Evolutionary conservation across 2,797 vertebrate species (phyloP).

Genomic region (Myripristis jacobus): DNA sequence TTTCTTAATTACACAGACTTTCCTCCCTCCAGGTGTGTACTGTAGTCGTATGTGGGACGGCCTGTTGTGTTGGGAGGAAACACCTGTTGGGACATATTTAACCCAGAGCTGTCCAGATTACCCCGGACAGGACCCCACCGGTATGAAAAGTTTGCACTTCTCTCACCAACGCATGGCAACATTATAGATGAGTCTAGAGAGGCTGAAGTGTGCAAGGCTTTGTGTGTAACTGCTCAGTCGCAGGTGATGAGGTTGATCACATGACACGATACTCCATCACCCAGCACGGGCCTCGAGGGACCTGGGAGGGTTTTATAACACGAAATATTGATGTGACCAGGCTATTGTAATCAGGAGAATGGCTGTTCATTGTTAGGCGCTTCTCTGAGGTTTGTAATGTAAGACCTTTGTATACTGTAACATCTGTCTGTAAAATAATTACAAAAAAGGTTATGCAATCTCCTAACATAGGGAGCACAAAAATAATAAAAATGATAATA

Average conservation of each 20-base stretch:
- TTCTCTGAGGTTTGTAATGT: background rate
- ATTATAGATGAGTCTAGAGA: constrained; percentile 4
- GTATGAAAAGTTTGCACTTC: constrained; percentile 74
- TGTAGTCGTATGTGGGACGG: constrained; percentile 95
- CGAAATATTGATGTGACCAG: background rate
- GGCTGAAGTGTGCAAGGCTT: background rate
- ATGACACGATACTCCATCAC: background rate
- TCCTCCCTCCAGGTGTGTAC: constrained; percentile 78
- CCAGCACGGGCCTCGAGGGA: background rate
- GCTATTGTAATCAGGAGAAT: background rate
- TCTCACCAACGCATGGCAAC: constrained; percentile 3
- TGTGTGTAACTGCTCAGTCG: constrained; percentile 10
- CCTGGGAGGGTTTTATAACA: background rate
- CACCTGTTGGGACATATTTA: constrained; percentile 84
- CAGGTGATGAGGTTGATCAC: background rate
- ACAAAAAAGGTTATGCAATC: background rate
- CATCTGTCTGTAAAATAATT: background rate
- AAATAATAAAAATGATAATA: background rate
- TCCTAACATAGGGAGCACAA: too few species aligned
- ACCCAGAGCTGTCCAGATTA: constrained; percentile 89
- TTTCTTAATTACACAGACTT: background rate
- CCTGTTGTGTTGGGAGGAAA: constrained; percentile 94
- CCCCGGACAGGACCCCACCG: constrained; percentile 85
- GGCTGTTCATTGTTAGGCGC: background rate
- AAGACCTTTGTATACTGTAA: background rate